A percentile compares a stretch with the other conserved stretches of the same genome.
Evolutionary conservation across 2,888 invertebrate species (phyloP).

Genomic region (Tridacna gigas): DNA sequence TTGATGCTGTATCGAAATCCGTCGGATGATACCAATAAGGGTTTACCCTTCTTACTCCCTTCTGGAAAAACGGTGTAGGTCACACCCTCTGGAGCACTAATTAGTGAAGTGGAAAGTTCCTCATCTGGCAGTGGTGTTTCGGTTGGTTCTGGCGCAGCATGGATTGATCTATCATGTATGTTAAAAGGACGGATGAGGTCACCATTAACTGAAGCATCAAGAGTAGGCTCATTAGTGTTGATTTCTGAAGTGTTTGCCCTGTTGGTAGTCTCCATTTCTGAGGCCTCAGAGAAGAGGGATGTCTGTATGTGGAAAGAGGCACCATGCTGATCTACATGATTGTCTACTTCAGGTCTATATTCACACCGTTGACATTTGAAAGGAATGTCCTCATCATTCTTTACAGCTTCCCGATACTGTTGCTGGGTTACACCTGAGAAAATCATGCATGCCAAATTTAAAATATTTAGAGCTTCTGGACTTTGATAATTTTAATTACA

Average conservation of each 20-base stretch:
- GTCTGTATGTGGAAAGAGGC: background rate
- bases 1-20: slow-evolving; percentile 15
- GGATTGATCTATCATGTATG: background rate
- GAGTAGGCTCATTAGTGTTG: background rate
- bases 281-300: background rate
- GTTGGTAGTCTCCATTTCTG: background rate
- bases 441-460: too few relatives aligned
- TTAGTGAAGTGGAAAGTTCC: background rate
- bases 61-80: slow-evolving; percentile 11
- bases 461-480: too few relatives aligned
- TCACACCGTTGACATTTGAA: slow-evolving; percentile 4
- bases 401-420: background rate
- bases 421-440: background rate
- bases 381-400: background rate
- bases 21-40: slow-evolving; percentile 1
- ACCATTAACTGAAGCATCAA: background rate
- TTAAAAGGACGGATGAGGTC: background rate
- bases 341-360: too few relatives aligned
- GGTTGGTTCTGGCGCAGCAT: too few relatives aligned
- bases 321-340: background rate
- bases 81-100: background rate
- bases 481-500: too few relatives aligned
- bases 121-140: background rate
- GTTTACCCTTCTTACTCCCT: slow-evolving; percentile 9
- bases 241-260: background rate